phyloP scores from a whole-genome alignment of 2,888 invertebrate species.

The Dioctria linearis region DNA sequence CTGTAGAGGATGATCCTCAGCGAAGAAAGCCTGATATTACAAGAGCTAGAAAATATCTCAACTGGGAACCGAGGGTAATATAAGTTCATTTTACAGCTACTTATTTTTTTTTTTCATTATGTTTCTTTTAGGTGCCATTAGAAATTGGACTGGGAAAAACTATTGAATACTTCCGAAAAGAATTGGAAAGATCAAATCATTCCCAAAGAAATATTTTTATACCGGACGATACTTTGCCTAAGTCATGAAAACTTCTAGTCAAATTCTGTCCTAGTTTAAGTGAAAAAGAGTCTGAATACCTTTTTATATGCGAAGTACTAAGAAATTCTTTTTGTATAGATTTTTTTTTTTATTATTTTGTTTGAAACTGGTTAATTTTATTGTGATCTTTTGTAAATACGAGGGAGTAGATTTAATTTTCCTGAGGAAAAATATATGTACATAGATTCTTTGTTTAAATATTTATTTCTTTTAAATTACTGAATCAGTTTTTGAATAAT shows the following conservation, averaged over 20 bases:
- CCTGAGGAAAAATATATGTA: slow-evolving; percentile 37
- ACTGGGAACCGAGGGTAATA: slow-evolving; percentile 92
- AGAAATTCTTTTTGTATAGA: slow-evolving; percentile 40
- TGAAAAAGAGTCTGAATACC: slow-evolving; percentile 33
- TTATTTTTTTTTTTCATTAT: neutral
- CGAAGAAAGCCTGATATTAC: slow-evolving; percentile 94
- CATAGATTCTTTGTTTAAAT: slow-evolving; percentile 34
- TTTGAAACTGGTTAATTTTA: neutral
- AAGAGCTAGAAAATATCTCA: slow-evolving; percentile 85
- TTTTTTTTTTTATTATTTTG: slow-evolving; percentile 28
- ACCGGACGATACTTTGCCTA: slow-evolving; percentile 58
- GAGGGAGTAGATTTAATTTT: slow-evolving; percentile 9
- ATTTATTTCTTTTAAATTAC: neutral
- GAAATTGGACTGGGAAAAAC: slow-evolving; percentile 91
- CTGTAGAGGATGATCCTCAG: slow-evolving; percentile 97
- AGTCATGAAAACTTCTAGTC: slow-evolving; percentile 53
- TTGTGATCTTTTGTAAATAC: slow-evolving; percentile 42
- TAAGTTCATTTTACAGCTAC: neutral
- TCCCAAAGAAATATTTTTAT: slow-evolving; percentile 72
- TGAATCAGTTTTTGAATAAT: neutral
- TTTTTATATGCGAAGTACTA: slow-evolving; percentile 8
- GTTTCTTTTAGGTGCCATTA: slow-evolving; percentile 77
- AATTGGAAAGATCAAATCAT: slow-evolving; percentile 79
- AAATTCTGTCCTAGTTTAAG: slow-evolving; percentile 8
- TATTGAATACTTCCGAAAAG: slow-evolving; percentile 93